Conservation (phyloP, 2,113 vertebrate species). For the Odocoileus hemionus region DNA sequence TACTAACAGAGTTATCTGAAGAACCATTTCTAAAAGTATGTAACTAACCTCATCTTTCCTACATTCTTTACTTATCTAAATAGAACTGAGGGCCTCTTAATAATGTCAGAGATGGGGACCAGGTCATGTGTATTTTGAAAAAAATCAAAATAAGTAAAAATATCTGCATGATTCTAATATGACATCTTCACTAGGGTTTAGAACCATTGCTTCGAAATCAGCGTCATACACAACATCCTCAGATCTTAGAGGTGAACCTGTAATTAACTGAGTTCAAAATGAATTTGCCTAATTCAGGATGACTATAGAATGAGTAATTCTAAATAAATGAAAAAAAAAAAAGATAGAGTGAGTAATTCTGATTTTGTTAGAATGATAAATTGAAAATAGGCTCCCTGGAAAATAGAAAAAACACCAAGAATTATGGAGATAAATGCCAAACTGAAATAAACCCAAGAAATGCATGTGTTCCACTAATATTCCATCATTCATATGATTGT, state of each 20-base stretch:
- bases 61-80: not conserved
- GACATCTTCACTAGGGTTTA: not conserved
- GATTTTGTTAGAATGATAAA: slow-evolving; percentile 36
- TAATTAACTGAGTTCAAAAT: slow-evolving; percentile 22
- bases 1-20: not conserved
- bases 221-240: not conserved
- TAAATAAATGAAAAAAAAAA: not conserved
- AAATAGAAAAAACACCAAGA: not conserved
- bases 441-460: not conserved
- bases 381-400: not conserved
- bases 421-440: slow-evolving; percentile 37
- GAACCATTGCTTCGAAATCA: not conserved
- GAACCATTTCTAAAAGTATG: not conserved
- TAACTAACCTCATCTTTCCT: not conserved
- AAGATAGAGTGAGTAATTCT: not conserved
- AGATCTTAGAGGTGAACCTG: not conserved
- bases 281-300: slow-evolving; percentile 18
- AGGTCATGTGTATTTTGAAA: not conserved
- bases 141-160: not conserved
- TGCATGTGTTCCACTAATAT: not conserved
- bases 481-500: not conserved
- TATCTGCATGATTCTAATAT: not conserved
- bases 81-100: not conserved
- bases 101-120: not conserved
- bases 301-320: not conserved